Percentiles rank a stretch among this genome's conserved stretches.
Conservation (phyloP, 2,113 vertebrate genomes). For the Antechinus flavipes region DNA sequence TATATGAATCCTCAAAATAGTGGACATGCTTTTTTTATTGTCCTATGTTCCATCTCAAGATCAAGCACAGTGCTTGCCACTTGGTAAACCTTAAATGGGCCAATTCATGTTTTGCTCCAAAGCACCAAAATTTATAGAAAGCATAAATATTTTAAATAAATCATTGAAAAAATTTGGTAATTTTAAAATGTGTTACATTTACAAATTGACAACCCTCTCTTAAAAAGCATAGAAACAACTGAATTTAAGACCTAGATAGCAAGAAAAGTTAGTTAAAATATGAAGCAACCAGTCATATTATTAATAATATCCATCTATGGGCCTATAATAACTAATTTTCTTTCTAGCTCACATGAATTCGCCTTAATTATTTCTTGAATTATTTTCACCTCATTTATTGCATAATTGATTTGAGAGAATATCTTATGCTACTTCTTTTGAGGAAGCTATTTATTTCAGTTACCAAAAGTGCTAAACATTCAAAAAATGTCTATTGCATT, state of each 20-base stretch:
- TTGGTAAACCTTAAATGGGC: neutral
- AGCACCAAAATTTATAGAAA: neutral
- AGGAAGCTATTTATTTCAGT: neutral
- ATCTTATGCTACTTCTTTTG: neutral
- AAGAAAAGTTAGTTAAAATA: neutral
- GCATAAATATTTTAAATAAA: neutral
- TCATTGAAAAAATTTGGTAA: neutral
- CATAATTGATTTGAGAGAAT: neutral
- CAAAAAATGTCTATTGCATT: neutral
- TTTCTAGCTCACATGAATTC: neutral
- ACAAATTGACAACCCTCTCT: neutral
- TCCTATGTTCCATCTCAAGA: neutral
- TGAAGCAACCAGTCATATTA: neutral
- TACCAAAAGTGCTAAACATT: neutral
- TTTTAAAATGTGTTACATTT: neutral
- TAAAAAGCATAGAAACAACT: neutral
- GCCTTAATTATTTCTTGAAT: neutral
- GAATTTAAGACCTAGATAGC: neutral
- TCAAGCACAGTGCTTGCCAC: neutral
- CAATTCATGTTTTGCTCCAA: neutral
- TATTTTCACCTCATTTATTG: neutral
- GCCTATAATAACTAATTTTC: neutral
- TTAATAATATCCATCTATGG: neutral
- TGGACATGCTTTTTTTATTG: neutral
- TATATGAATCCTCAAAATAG: neutral